Percentiles rank a stretch among this genome's conserved stretches.
Evolutionary conservation across 2,113 vertebrate species (phyloP).

Genomic region (Corythaeola cristata): DNA sequence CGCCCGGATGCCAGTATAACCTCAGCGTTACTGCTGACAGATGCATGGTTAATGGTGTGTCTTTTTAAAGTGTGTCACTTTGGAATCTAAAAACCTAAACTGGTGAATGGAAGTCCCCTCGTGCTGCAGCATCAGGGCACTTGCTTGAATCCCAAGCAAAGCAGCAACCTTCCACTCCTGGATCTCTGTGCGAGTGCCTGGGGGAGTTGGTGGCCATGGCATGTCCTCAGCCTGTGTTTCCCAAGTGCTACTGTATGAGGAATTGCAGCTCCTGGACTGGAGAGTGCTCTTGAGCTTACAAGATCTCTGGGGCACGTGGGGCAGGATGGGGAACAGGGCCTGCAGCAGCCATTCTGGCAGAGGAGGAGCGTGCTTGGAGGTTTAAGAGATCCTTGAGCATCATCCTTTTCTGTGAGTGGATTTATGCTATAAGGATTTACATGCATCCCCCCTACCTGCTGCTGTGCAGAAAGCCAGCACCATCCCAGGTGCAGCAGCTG

Average conservation of each 20-base stretch:
- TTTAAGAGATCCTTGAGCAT: neutral
- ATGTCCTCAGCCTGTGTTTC: neutral
- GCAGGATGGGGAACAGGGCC: neutral
- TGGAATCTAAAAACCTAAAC: neutral
- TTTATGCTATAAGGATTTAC: neutral
- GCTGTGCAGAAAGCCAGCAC: neutral
- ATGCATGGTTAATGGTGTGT: neutral
- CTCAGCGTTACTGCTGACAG: conserved; percentile 4
- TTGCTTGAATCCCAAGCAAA: neutral
- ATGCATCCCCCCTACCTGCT: neutral
- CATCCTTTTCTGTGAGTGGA: neutral
- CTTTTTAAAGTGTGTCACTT: neutral
- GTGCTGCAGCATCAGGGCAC: neutral
- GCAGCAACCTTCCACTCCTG: neutral
- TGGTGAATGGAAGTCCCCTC: neutral
- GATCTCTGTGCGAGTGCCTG: neutral
- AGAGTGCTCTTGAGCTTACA: neutral
- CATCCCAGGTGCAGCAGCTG: neutral
- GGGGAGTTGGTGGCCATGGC: neutral
- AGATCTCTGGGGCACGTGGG: fast-evolving
- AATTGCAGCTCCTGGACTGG: neutral
- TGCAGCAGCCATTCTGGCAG: neutral
- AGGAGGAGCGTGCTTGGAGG: neutral
- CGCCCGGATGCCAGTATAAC: neutral
- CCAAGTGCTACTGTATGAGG: neutral